Percentiles rank a stretch among this genome's conserved stretches.
These are phyloP conservation scores for Eretmocerus hayati DNA, from an alignment of 2,888 invertebrate genomes.

Conservation along the genomic window DNA sequence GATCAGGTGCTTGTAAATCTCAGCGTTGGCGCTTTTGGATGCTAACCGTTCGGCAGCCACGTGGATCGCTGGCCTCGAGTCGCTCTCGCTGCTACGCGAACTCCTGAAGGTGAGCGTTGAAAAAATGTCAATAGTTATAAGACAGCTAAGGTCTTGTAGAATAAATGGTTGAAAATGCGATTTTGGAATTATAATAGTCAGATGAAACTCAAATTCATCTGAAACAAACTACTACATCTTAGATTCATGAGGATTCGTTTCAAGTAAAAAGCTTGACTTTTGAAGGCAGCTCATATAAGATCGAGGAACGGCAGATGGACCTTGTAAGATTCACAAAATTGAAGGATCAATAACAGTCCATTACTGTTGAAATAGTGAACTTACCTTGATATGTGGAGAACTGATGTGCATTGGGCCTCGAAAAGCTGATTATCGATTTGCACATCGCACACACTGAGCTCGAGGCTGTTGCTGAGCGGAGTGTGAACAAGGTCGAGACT, in stretches of 20 bases:
- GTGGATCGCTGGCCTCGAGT: conserved; percentile 67
- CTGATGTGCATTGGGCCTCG: conserved; percentile 77
- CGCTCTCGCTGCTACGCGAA: conserved; percentile 47
- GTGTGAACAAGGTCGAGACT: conserved; percentile 56
- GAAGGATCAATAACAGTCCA: neutral
- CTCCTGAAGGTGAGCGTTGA: conserved; percentile 29
- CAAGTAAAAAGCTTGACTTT: no score
- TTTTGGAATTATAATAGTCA: no score
- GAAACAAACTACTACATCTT: neutral
- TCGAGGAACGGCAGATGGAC: no score
- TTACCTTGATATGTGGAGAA: conserved; percentile 62
- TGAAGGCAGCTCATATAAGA: no score
- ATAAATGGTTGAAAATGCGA: neutral
- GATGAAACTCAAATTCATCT: neutral
- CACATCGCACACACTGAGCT: conserved; percentile 69
- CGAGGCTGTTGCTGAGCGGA: conserved; percentile 51
- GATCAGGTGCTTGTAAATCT: conserved; percentile 80
- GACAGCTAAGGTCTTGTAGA: neutral
- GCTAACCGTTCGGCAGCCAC: conserved; percentile 72
- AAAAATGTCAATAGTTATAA: neutral
- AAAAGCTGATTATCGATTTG: conserved; percentile 69
- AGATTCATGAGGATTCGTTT: no score
- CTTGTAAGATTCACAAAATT: no score
- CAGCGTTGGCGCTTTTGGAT: conserved; percentile 63
- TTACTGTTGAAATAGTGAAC: neutral